Evolutionary conservation across 2,797 vertebrate genomes (phyloP).

Genomic region (Sebastes alutus): DNA sequence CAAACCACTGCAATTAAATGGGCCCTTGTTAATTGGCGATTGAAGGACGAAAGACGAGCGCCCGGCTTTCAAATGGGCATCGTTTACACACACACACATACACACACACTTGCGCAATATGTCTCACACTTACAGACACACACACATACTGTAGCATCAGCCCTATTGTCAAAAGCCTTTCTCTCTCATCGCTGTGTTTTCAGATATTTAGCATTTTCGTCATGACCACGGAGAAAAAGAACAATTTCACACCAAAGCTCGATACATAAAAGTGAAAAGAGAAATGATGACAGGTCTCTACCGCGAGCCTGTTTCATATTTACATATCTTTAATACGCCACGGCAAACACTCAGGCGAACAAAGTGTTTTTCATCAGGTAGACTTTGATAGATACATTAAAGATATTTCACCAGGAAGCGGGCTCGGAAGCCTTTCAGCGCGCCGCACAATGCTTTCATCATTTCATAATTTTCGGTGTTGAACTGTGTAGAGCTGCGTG

Average conservation of each 20-base stretch:
- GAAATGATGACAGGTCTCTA: constrained; percentile 11
- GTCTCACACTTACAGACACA: neutral
- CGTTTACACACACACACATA: constrained; percentile 29
- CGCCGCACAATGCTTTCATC: constrained; percentile 31
- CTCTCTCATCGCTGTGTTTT: neutral
- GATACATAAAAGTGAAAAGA: neutral
- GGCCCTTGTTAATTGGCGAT: constrained; percentile 76
- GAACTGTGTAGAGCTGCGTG: neutral
- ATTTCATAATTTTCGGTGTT: constrained; percentile 14
- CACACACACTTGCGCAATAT: neutral
- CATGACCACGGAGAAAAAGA: constrained; percentile 14
- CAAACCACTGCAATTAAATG: constrained; percentile 74
- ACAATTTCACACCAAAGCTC: constrained; percentile 16
- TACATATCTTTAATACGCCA: constrained; percentile 46
- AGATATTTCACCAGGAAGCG: constrained; percentile 39
- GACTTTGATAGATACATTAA: constrained; percentile 60
- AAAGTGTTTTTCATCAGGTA: constrained; percentile 46
- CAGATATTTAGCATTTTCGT: constrained; percentile 26
- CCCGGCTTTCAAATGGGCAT: constrained; percentile 57
- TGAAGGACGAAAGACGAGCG: constrained; percentile 66
- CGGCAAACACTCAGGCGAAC: constrained; percentile 29
- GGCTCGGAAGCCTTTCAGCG: constrained; percentile 23
- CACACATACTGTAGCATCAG: constrained; percentile 11
- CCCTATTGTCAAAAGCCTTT: neutral
- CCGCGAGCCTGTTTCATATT: constrained; percentile 27